Evolutionary conservation across 2,113 vertebrate genomes (phyloP), one percentile per base, ranked within the genome.

Genomic region (Pipra filicauda): DNA sequence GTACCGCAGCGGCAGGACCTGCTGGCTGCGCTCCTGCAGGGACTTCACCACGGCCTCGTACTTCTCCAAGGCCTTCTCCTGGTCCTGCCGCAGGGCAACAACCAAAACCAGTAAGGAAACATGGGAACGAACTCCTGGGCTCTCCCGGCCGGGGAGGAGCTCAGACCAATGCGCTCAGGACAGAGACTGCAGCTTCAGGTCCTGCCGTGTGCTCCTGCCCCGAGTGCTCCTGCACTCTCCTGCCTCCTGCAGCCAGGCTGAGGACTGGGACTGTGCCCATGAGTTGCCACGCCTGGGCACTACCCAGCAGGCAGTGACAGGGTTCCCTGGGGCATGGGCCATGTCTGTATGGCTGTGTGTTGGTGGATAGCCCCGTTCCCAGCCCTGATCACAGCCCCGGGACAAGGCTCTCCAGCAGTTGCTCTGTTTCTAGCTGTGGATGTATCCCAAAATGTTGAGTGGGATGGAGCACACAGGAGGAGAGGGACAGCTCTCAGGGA

Each of bases 51-150:
- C 98, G 0, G 98, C 98, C 27, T 99, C 98, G 3, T 99, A 99
- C 97, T 98, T 98, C 44, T 99, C 98, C 98, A 99, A 93, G 21
- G 99, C 99, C 92, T 99, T 99, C 54, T 99, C 96, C 96, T 99
- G 99, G 94, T 99, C 99, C 99, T 99, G 91, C 14, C 28, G 11
- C 33, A 48, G 39, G 33, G 26, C 2, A 27, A 66, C 4, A 2
- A 72, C 3, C 5, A 44, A 35, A 61, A 52, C 1, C 16, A 6
- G 71, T 46, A 15, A 8, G 57, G 22, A 72, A 81, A 70, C 0
- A 0, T 5, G 24, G 30, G 16, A 41, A 57, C 0, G 0, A 49
- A 33, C 16, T 81, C 15, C 73, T 8, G 15, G 11, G 15, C 44
- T 71, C 46, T 51, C 17, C 15, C 5, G 30, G 69, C 21, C 39